Conservation (phyloP, 64 coral and sea anemone species). For the Porites australiensis region DNA sequence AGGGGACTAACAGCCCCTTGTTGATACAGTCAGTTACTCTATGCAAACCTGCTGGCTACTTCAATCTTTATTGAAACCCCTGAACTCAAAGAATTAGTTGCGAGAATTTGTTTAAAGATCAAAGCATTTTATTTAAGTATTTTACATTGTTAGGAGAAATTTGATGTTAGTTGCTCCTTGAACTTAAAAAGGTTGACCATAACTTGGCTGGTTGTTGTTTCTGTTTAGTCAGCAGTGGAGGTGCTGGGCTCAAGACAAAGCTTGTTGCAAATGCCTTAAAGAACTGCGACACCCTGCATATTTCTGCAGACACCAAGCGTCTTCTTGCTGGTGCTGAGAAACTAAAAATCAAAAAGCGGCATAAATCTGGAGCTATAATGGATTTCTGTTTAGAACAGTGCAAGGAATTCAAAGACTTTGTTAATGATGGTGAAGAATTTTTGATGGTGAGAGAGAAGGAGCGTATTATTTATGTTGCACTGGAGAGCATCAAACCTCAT, state of each 20-base stretch:
- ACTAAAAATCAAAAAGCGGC: constrained; percentile 79
- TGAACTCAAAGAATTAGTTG: no score
- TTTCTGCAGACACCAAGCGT: constrained; percentile 70
- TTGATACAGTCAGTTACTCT: no score
- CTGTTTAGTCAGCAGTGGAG: constrained; percentile 61
- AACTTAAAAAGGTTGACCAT: no score
- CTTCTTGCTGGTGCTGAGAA: constrained; percentile 90
- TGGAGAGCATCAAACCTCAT: constrained; percentile 73
- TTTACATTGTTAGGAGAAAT: no score
- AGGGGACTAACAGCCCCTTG: no score
- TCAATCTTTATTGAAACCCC: no score
- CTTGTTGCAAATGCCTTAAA: constrained; percentile 84
- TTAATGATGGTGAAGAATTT: constrained; percentile 73
- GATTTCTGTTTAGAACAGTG: constrained; percentile 79
- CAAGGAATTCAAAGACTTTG: constrained; percentile 80
- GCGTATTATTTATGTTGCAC: constrained; percentile 67
- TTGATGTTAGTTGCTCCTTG: no score
- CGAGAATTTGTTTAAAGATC: no score
- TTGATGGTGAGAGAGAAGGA: constrained; percentile 74
- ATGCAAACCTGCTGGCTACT: no score
- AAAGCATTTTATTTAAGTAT: no score
- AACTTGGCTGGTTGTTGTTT: background rate
- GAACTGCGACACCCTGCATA: constrained; percentile 90
- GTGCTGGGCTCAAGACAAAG: constrained; percentile 76
- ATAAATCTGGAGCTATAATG: constrained; percentile 71